Base-by-base conservation (phyloP, 2,888 invertebrate genomes). In the Diaperis boleti region DNA sequence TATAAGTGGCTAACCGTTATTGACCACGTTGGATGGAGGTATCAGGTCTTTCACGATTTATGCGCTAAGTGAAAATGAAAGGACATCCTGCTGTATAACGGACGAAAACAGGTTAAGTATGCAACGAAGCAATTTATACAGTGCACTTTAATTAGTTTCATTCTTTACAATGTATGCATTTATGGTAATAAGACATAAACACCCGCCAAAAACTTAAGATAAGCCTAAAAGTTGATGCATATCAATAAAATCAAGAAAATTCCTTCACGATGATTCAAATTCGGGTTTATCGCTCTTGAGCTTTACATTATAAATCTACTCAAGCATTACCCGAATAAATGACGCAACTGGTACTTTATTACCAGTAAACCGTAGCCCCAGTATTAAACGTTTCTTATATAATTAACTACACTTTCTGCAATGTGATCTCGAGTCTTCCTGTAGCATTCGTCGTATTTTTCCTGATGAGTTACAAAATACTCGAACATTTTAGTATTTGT, bases 341-440 rank as follows among this genome's bases (percentile, higher is more conserved):
- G 37, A 52, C 37, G 52, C 26, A 52, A 49, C 11, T 26, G n/a
- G 11, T 10, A 35, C 35, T 33, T 49, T 33, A 15, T 39, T 39
- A 42, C 20, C 8, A 20, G 14, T 39, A 8, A n/a, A 11, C 41
- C 18, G 2, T 13, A 11, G 29, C 45, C 45, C 29, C 45, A 29
- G 29, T 7, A 45, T 11, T 7, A 22, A 31, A 26, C 26, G 26
- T 33, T 5, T 13, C 50, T 54, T 54, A 31, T 11, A 18, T 54
- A 54, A 54, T 54, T 41, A 15, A n/a, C 41, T 14, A 22, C 35
- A 33, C 52, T 54, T 54, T 42, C 41, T 54, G 41, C 26, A 13
- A 54, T 37, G 17, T 29, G 33, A 50, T 50, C 52, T 52, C 52
- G 26, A 52, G 35, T 50, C 35, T 50, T 50, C 50, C 35, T 50